phyloP scores from a whole-genome alignment of 1,140 invertebrate genomes.

The Drosophila nikananu region DNA sequence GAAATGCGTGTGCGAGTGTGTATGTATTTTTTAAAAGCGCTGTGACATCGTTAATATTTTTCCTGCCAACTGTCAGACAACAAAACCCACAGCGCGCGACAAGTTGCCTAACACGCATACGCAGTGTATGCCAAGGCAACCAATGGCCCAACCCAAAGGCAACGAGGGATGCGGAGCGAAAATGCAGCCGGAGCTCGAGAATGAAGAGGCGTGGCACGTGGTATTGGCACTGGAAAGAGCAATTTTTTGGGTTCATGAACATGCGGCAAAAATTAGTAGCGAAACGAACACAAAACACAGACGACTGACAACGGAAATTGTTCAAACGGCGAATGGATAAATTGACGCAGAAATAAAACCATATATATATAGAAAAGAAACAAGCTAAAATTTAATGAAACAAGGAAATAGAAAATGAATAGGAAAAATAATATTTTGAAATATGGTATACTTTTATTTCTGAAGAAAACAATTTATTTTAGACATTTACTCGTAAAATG shows the following conservation, averaged over 20 bases:
- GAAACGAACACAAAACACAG: slow-evolving; percentile 58
- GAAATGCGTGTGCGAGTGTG: not conserved
- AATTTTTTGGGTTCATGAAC: slow-evolving; percentile 74
- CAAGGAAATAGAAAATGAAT: not conserved
- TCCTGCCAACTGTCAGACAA: slow-evolving; percentile 57
- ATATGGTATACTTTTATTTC: too few relatives aligned
- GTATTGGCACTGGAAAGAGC: slow-evolving; percentile 44
- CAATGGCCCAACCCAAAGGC: slow-evolving; percentile 1
- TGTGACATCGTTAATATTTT: slow-evolving; percentile 64
- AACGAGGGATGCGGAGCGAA: not conserved
- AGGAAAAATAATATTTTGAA: too few relatives aligned
- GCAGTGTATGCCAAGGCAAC: slow-evolving; percentile 59
- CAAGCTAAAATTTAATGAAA: not conserved
- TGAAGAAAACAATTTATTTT: not conserved
- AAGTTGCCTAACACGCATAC: slow-evolving; percentile 69
- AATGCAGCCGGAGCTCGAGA: not conserved
- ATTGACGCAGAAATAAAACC: slow-evolving; percentile 32
- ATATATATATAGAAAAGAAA: not conserved
- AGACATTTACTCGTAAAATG: not conserved
- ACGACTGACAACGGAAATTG: slow-evolving; percentile 68
- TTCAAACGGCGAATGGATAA: slow-evolving; percentile 39
- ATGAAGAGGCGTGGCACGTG: slow-evolving; percentile 11
- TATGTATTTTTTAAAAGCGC: slow-evolving; percentile 40
- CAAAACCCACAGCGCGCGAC: slow-evolving; percentile 35
- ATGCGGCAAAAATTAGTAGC: slow-evolving; percentile 77